Conservation (phyloP, 2,888 invertebrate genomes). For the Lapara coniferarum region DNA sequence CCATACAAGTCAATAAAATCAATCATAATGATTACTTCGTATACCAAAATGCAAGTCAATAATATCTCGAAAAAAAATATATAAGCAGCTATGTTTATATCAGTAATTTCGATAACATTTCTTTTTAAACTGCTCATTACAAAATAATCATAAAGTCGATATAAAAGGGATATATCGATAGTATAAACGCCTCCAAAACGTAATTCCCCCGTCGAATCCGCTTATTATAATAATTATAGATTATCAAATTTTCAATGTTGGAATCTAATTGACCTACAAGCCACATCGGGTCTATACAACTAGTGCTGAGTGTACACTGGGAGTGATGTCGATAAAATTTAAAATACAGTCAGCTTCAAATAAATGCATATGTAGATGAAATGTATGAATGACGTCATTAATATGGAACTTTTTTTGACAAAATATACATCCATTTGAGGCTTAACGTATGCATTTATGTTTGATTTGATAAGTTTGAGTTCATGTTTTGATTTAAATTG, state of each 20-base stretch:
- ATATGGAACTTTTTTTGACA: too few species aligned
- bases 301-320: conserved; percentile 38
- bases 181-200: conserved; percentile 6
- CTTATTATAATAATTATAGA: conserved; percentile 16
- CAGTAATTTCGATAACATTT: too few species aligned
- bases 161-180: not conserved
- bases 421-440: too few species aligned
- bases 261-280: conserved; percentile 77
- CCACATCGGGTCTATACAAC: conserved; percentile 60
- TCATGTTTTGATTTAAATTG: not conserved
- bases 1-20: too few species aligned
- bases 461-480: not conserved
- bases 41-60: too few species aligned
- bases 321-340: conserved; percentile 27
- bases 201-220: not conserved
- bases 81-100: too few species aligned
- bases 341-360: not conserved
- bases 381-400: too few species aligned
- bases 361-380: too few species aligned
- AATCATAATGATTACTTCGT: too few species aligned
- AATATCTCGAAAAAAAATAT: too few species aligned
- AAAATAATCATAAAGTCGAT: not conserved
- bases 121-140: not conserved
- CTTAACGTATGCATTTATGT: not conserved
- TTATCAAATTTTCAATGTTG: conserved; percentile 23